phyloP scores from a whole-genome alignment of 2,797 vertebrate genomes.

The Nothura maculosa region DNA sequence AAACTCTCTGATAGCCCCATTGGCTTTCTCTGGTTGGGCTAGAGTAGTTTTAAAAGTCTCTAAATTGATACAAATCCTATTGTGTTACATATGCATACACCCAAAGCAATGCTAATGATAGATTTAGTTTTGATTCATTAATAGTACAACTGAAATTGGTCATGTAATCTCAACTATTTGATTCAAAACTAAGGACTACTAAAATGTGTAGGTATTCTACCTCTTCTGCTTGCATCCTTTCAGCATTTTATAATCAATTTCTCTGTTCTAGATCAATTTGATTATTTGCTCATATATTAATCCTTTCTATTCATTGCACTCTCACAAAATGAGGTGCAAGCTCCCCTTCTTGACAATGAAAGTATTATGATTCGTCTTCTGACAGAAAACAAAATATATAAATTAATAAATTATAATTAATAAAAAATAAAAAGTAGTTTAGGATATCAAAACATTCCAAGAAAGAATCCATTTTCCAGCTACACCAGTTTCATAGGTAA shows the following conservation, averaged over 20 bases:
- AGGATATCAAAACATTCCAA: not conserved
- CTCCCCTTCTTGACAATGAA: not conserved
- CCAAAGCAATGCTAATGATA: not conserved
- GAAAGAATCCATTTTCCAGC: not conserved
- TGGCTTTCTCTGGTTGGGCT: fast-evolving
- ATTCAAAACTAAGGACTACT: not conserved
- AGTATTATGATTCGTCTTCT: not conserved
- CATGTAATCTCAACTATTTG: not conserved
- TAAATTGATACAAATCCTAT: not conserved
- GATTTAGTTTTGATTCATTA: not conserved
- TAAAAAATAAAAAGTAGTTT: not conserved
- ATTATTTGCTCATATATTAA: not conserved
- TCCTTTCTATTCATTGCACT: not conserved
- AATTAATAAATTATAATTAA: too few relatives aligned
- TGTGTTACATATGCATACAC: not conserved
- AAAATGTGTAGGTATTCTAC: not conserved
- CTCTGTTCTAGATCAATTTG: not conserved
- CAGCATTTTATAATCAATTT: not conserved
- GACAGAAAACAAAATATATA: not conserved
- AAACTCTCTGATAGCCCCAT: not conserved
- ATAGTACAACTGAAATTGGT: not conserved
- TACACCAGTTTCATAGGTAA: not conserved
- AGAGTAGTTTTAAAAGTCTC: not conserved
- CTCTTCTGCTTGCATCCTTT: not conserved
- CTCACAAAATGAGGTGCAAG: not conserved